A percentile compares a stretch with the other conserved stretches of the same genome.
phyloP scores from a whole-genome alignment of 2,113 vertebrate genomes.

The Pica pica region DNA sequence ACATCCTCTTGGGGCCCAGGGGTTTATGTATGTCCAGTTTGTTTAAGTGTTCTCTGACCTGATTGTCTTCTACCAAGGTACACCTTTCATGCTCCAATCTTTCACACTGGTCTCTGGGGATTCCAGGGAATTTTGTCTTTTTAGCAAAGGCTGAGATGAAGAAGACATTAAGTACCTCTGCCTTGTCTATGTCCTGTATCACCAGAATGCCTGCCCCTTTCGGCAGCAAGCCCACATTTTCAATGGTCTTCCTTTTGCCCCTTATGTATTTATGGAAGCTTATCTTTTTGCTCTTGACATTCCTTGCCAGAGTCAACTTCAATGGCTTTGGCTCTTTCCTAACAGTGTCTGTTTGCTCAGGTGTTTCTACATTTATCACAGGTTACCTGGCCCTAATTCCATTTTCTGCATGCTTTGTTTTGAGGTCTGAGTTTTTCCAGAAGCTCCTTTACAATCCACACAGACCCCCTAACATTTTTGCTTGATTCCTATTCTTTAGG shows the following conservation, averaged over 20 bases:
- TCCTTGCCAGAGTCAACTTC: neutral
- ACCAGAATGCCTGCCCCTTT: neutral
- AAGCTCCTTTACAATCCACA: neutral
- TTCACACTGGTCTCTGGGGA: neutral
- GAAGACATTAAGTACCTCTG: neutral
- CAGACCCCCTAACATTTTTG: neutral
- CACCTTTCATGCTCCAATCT: neutral
- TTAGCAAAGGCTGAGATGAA: neutral
- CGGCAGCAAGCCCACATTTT: neutral
- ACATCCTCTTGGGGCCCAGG: neutral
- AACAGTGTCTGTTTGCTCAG: neutral
- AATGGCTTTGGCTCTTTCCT: neutral
- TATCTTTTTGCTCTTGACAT: neutral
- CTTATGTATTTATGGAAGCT: neutral
- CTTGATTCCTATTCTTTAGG: neutral
- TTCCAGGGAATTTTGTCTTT: neutral
- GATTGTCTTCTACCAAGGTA: neutral
- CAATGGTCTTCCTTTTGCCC: neutral
- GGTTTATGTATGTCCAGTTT: neutral
- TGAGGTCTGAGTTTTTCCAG: neutral
- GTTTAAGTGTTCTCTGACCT: neutral
- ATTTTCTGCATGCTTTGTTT: neutral
- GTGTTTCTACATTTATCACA: neutral
- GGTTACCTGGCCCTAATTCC: neutral
- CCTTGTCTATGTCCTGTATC: neutral